Conservation (phyloP, 2,113 vertebrate species). For the Leptocoma aspasia region DNA sequence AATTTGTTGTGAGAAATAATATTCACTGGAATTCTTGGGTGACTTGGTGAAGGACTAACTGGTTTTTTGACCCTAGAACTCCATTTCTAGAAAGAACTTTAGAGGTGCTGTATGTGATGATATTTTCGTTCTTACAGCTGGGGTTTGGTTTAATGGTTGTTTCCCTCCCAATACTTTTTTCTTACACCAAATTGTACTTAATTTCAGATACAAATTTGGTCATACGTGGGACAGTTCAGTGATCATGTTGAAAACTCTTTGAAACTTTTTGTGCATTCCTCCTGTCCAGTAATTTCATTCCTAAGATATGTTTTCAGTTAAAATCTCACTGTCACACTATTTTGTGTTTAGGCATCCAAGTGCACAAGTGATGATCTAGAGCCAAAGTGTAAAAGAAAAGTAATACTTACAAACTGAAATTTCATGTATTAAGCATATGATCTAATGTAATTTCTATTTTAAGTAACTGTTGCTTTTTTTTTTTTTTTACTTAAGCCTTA, state of each 20-base stretch:
- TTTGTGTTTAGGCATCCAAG: not conserved
- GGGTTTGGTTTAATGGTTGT: not conserved
- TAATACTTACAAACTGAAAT: not conserved
- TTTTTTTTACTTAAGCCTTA: not conserved
- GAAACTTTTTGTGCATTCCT: not conserved
- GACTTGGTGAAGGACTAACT: not conserved
- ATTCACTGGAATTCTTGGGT: fast-evolving
- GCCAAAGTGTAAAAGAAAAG: not conserved
- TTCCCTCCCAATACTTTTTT: not conserved
- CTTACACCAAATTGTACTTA: not conserved
- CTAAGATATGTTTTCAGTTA: not conserved
- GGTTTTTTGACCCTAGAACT: not conserved
- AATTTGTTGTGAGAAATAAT: not conserved
- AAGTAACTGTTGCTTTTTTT: not conserved
- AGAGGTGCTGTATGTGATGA: not conserved
- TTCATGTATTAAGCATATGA: not conserved
- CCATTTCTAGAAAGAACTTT: fast-evolving
- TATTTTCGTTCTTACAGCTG: not conserved
- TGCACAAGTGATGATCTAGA: not conserved
- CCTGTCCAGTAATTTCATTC: not conserved
- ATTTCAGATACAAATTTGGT: not conserved
- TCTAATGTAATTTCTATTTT: not conserved
- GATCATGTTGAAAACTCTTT: not conserved
- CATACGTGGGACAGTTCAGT: not conserved
- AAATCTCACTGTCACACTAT: not conserved